phyloP scores from a whole-genome alignment of 2,888 invertebrate genomes.

The Sesamia inferens region DNA sequence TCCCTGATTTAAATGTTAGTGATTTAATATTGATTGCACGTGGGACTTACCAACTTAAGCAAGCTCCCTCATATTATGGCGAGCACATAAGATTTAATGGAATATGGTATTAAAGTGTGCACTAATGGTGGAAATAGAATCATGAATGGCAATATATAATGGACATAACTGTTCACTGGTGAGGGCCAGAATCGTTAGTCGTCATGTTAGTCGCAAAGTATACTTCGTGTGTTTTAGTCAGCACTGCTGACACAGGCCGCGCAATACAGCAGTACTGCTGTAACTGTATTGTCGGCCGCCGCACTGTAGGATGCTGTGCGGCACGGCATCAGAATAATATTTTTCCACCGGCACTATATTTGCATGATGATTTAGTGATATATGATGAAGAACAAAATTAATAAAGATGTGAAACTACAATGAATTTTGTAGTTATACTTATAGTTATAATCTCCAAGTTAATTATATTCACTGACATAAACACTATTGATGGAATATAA shows the following conservation, averaged over 20 bases:
- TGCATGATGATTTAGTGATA: too few species aligned
- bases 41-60: constrained; percentile 16
- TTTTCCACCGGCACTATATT: too few species aligned
- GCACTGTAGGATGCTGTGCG: too few species aligned
- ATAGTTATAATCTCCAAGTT: too few species aligned
- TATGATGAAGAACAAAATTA: too few species aligned
- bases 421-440: too few species aligned
- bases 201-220: constrained; percentile 19
- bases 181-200: constrained; percentile 14
- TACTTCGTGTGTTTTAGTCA: constrained; percentile 15
- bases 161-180: constrained; percentile 5
- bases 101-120: constrained; percentile 1
- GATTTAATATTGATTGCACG: constrained; percentile 22
- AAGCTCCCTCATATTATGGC: constrained; percentile 23
- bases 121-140: constrained; percentile 5
- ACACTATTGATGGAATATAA: too few species aligned
- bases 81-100: constrained; percentile 29
- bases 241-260: constrained; percentile 1
- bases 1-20: constrained; percentile 1
- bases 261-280: constrained; percentile 15
- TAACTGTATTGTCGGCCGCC: constrained; percentile 5
- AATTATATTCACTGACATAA: too few species aligned
- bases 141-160: neutral
- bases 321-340: too few species aligned
- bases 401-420: too few species aligned